phyloP scores from a whole-genome alignment of 2,888 invertebrate genomes.

The Epinotia nisella region DNA sequence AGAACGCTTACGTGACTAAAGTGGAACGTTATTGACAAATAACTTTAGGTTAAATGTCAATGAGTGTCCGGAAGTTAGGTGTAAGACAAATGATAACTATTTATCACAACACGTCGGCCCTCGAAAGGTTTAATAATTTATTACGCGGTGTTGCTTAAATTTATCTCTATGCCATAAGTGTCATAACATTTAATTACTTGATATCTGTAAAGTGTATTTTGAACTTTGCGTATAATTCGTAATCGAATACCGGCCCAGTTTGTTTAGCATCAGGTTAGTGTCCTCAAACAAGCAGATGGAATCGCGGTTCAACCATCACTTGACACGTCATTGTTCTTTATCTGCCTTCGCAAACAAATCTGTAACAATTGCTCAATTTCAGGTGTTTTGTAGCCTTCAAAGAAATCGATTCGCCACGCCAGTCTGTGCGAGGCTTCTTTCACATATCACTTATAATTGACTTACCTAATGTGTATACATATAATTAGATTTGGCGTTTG shows the following conservation, averaged over 20 bases:
- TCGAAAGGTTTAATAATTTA: conserved; percentile 12
- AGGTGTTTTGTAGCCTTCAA: conserved; percentile 20
- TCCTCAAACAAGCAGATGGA: neutral
- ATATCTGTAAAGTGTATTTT: neutral
- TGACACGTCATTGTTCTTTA: neutral
- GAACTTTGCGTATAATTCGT: neutral
- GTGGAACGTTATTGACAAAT: conserved; percentile 25
- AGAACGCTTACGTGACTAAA: conserved; percentile 16
- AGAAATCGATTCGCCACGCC: conserved; percentile 23
- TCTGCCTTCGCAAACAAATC: conserved; percentile 19
- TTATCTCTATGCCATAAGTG: neutral
- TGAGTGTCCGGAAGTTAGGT: conserved; percentile 20
- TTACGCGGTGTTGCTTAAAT: conserved; percentile 4
- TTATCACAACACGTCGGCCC: conserved; percentile 12
- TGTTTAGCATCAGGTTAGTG: neutral
- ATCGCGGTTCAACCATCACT: neutral
- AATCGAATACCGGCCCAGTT: neutral
- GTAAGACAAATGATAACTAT: conserved; percentile 21
- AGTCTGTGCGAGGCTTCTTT: conserved; percentile 31
- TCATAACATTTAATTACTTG: neutral
- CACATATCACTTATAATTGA: conserved; percentile 28
- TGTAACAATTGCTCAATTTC: conserved; percentile 26
- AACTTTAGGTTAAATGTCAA: conserved; percentile 20
- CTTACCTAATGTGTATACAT: conserved; percentile 29
- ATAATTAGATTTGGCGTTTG: conserved; percentile 38